Percentiles rank a stretch among this genome's conserved stretches.
phyloP scores from a whole-genome alignment of 2,888 invertebrate genomes.

The Heliconius ismenius region DNA sequence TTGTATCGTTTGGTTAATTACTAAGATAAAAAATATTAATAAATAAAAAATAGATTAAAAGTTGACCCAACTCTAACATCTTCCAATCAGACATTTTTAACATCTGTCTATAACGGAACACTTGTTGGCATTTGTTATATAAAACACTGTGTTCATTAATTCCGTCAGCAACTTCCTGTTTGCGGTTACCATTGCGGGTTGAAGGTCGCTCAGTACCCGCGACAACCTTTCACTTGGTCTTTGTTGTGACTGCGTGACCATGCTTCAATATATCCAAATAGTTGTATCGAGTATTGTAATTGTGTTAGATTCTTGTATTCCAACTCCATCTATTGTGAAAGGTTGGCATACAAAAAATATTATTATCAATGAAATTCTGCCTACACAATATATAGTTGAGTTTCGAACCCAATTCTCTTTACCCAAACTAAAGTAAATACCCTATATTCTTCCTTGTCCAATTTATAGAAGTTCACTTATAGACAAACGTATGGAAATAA shows the following conservation, averaged over 20 bases:
- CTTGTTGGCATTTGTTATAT: not conserved
- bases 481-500: not conserved
- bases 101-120: not conserved
- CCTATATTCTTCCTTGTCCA: not conserved
- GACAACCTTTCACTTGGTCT: conserved; percentile 42
- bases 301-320: not conserved
- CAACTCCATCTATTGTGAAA: not conserved
- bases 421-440: not conserved
- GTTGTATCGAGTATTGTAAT: not conserved
- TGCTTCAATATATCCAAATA: conserved; percentile 3
- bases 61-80: not conserved
- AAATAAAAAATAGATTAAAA: not conserved
- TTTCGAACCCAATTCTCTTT: not conserved
- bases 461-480: too few relatives aligned
- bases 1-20: too few relatives aligned
- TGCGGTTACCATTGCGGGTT: conserved; percentile 37
- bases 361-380: not conserved
- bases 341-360: not conserved
- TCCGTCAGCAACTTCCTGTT: conserved; percentile 31
- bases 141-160: conserved; percentile 9
- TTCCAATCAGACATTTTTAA: not conserved
- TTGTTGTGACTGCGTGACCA: conserved; percentile 13
- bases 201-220: conserved; percentile 35
- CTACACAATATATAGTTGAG: not conserved
- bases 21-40: too few relatives aligned